Evolutionary conservation across 2,888 invertebrate genomes (phyloP), one percentile per base, ranked within the genome.

Genomic region (Diarsia dahlii): DNA sequence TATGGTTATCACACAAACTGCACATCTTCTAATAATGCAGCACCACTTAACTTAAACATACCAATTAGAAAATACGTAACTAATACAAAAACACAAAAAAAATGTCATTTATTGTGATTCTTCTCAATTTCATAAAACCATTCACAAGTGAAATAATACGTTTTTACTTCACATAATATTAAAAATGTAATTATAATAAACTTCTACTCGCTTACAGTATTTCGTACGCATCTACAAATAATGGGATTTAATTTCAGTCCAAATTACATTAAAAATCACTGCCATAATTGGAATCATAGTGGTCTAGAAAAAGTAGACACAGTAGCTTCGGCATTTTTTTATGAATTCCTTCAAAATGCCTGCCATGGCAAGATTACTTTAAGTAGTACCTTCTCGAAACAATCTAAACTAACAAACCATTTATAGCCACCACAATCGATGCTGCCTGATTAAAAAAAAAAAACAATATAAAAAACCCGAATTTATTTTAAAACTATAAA

Each of bases 271-370:
- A 39, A 64, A 73, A 79, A 78, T 69, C 85, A 81, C 76, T 81
- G 76, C 64, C 82, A n/a, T 52, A 15, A 46, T 66, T 85, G 83
- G 83, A 83, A 83, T 85, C 20, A 71, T 71, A 64, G 0, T 76
- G 56, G 79, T 80, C 75, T 75, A 71, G 58, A 67, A 84, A 54
- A 56, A 72, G 58, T 63, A 67, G 52, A 84, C 76, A 46, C 76
- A 45, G 50, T 34, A 62, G 62, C 28, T 65, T 65, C 48, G 39
- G 23, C 28, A 54, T 68, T 72, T 71, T 67, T 58, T 64, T 52
- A 65, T 56, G 23, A 48, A 66, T 74, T 52, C 45, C 48, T 76
- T 73, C 28, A n/a, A 68, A 70, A 52, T n/a, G 28, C 48, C 50
- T 68, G n/a, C 58, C n/a, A 23, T 66, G 66, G 69, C 70, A 54